Conservation (phyloP, 2,113 vertebrate genomes). For the Bambusicola thoracicus region DNA sequence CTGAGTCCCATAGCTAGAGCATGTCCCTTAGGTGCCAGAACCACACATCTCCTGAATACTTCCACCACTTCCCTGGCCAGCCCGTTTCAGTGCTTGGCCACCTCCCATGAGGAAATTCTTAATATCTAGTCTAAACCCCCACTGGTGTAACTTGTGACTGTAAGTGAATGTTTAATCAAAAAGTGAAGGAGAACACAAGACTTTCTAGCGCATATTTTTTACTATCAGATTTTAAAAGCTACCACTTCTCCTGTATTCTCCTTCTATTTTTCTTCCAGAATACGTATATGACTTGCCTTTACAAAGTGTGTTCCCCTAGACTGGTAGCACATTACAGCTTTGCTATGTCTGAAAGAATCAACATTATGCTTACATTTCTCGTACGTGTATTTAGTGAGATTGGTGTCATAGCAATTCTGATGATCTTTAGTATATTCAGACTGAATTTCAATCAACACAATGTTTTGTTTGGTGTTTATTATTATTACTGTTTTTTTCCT, state of each 20-base stretch:
- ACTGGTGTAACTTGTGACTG: background rate
- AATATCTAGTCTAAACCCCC: background rate
- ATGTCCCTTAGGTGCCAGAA: background rate
- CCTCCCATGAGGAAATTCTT: background rate
- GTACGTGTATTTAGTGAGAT: background rate
- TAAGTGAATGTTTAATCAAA: background rate
- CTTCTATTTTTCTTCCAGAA: background rate
- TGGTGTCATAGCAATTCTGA: background rate
- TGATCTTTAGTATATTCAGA: background rate
- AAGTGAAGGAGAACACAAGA: background rate
- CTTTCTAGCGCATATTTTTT: background rate
- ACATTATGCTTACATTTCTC: background rate
- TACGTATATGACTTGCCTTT: background rate
- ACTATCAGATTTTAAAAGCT: background rate
- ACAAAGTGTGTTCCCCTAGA: background rate
- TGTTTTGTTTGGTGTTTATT: background rate
- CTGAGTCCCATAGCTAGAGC: background rate
- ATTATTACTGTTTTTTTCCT: background rate
- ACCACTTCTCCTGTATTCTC: background rate
- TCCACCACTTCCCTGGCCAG: background rate
- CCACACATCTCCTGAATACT: background rate
- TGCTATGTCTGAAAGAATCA: background rate
- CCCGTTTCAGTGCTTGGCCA: background rate
- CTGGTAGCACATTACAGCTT: background rate
- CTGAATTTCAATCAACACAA: background rate